These are phyloP conservation scores for Xylota sylvarum DNA, from an alignment of 2,888 invertebrate species.

Conservation along the genomic window DNA sequence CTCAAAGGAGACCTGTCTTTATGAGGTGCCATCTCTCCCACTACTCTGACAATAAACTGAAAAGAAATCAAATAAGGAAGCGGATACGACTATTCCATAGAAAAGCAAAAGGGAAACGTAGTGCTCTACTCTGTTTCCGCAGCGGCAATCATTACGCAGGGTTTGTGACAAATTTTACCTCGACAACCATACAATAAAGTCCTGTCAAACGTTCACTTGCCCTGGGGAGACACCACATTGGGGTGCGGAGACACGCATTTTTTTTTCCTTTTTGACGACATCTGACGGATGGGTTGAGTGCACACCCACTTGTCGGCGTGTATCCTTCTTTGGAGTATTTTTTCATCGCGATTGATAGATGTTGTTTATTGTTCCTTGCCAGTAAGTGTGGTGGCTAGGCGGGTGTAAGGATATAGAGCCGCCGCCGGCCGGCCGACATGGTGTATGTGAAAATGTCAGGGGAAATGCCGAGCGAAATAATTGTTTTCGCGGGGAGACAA, in stretches of 20 bases:
- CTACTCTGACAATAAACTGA: not conserved
- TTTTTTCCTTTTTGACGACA: constrained; percentile 3
- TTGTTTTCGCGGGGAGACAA: constrained; percentile 21
- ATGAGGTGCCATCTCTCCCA: not conserved
- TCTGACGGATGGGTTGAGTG: constrained; percentile 11
- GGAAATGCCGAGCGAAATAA: constrained; percentile 1
- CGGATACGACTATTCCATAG: not conserved
- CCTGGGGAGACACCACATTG: not conserved
- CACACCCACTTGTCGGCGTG: constrained; percentile 6
- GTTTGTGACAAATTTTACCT: not conserved
- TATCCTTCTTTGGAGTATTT: constrained; percentile 2
- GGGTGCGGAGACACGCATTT: not conserved
- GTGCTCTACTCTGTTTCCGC: not conserved
- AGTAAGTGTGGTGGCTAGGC: not conserved
- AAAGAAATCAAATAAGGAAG: not conserved
- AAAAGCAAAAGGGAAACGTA: not conserved
- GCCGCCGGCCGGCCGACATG: not conserved
- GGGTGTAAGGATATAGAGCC: constrained; percentile 13
- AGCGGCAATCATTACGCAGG: not conserved
- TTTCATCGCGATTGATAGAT: constrained; percentile 8
- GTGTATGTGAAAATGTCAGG: not conserved
- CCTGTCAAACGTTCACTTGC: not conserved
- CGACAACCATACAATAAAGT: not conserved
- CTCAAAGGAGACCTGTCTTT: not conserved
- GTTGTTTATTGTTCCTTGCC: constrained; percentile 31